Percentiles rank a stretch among this genome's conserved stretches.
Conservation (phyloP, 2,113 vertebrate species). For the Gopherus flavomarginatus region DNA sequence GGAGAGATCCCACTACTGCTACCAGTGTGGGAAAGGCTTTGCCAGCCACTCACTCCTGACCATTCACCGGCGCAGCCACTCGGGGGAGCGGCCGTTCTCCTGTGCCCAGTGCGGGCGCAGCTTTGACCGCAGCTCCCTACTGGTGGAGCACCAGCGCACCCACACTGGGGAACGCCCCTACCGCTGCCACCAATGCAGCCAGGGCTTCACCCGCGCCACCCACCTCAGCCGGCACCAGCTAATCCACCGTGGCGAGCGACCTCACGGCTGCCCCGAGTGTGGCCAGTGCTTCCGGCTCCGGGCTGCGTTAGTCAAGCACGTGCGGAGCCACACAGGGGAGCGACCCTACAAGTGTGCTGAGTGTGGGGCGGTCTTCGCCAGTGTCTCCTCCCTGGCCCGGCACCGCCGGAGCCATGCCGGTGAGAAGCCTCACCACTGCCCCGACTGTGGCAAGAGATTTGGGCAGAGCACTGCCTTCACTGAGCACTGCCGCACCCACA, state of each 20-base stretch:
- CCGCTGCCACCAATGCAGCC: slow-evolving; percentile 79
- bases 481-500: background rate
- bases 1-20: slow-evolving; percentile 66
- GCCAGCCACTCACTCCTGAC: slow-evolving; percentile 78
- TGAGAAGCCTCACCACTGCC: background rate
- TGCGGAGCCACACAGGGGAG: background rate
- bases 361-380: background rate
- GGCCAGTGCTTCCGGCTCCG: slow-evolving; percentile 72
- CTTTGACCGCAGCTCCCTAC: background rate
- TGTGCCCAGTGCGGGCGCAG: slow-evolving; percentile 67
- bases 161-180: slow-evolving; percentile 69
- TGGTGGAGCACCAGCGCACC: background rate
- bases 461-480: background rate
- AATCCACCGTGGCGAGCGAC: slow-evolving; percentile 77
- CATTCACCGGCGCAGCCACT: background rate
- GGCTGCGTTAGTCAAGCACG: background rate
- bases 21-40: slow-evolving; percentile 78
- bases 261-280: slow-evolving; percentile 76
- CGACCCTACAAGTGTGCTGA: background rate
- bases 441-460: background rate
- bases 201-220: slow-evolving; percentile 81
- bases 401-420: background rate
- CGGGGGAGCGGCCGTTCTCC: slow-evolving; percentile 75
- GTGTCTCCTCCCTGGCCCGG: background rate
- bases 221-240: slow-evolving; percentile 81